Evolutionary conservation across 2,797 vertebrate species (phyloP).

Genomic region (Anniella stebbinsi): DNA sequence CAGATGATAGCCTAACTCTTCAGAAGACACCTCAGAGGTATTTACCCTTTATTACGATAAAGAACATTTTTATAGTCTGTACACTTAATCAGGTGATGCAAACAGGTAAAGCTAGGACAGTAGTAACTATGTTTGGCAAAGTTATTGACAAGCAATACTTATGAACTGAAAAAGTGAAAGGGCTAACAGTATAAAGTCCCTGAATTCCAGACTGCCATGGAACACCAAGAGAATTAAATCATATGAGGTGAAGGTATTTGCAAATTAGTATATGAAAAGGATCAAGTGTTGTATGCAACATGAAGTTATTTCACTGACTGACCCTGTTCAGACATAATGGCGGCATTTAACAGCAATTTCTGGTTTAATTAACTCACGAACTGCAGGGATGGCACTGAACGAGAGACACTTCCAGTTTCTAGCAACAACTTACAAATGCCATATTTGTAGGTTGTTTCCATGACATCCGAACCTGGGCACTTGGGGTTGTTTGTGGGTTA

Average conservation of each 20-base stretch:
- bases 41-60: background rate
- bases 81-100: too few species aligned
- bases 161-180: slow-evolving; percentile 23
- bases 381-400: too few species aligned
- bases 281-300: slow-evolving; percentile 25
- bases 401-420: too few species aligned
- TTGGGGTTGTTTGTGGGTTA: too few species aligned
- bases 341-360: too few species aligned
- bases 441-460: too few species aligned
- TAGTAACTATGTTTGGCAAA: background rate
- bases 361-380: too few species aligned
- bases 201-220: background rate
- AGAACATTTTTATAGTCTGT: too few species aligned
- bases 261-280: background rate
- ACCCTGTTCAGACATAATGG: too few species aligned
- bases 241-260: background rate
- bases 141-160: background rate
- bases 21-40: background rate
- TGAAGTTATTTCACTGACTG: background rate
- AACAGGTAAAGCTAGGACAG: background rate
- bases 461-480: too few species aligned
- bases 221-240: background rate
- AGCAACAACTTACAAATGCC: too few species aligned
- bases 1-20: background rate
- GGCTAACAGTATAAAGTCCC: background rate